Evolutionary conservation across 2,113 vertebrate species (phyloP).

Genomic region (Brienomyrus brachyistius): DNA sequence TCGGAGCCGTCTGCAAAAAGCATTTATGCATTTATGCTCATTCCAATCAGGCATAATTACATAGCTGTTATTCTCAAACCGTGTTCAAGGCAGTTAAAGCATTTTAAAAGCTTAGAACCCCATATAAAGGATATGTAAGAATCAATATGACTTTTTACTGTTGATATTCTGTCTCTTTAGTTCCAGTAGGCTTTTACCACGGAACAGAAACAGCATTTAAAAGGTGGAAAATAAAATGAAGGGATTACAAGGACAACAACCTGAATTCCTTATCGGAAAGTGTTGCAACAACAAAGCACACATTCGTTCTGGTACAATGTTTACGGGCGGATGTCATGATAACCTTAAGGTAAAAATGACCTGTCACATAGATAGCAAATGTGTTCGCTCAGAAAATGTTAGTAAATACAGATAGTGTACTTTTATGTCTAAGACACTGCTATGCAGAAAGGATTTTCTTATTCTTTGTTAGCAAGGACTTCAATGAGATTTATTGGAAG

Average conservation of each 20-base stretch:
- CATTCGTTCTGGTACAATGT: neutral
- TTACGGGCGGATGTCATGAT: neutral
- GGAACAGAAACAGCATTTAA: too few species aligned
- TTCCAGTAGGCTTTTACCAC: neutral
- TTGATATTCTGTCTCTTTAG: neutral
- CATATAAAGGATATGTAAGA: neutral
- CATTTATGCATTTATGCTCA: neutral
- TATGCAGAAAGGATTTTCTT: neutral
- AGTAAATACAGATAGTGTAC: neutral
- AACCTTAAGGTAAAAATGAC: constrained; percentile 4
- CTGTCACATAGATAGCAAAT: constrained; percentile 8
- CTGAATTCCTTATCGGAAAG: neutral
- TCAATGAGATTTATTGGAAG: neutral
- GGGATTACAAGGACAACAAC: neutral
- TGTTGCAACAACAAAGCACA: neutral
- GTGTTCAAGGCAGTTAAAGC: neutral
- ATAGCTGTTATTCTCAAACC: neutral
- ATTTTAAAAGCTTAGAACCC: neutral
- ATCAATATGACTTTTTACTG: neutral
- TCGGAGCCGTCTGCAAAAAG: neutral
- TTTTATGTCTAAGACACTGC: neutral
- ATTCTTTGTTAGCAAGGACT: neutral
- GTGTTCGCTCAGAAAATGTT: neutral
- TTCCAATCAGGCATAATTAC: neutral
- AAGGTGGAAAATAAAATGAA: neutral